These are phyloP conservation scores for Petromus typicus DNA, from an alignment of 2,113 vertebrate genomes.

Conservation along the genomic window DNA sequence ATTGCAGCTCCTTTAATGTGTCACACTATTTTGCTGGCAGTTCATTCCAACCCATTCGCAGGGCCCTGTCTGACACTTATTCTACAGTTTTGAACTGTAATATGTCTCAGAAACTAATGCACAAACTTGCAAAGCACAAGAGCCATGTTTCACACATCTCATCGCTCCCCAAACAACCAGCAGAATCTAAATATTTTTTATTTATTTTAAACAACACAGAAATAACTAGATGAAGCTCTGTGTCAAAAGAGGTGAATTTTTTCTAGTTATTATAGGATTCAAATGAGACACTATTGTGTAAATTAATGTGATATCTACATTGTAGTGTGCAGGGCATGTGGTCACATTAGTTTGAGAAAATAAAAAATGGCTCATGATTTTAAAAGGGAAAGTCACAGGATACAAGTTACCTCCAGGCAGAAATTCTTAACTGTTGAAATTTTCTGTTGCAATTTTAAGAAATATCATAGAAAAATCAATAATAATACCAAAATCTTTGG, in stretches of 20 bases:
- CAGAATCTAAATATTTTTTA: not conserved
- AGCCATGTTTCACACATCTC: not conserved
- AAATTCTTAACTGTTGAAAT: not conserved
- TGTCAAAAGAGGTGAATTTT: not conserved
- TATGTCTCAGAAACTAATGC: not conserved
- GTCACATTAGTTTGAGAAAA: not conserved
- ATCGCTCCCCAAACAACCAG: not conserved
- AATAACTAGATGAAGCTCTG: not conserved
- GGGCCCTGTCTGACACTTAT: not conserved
- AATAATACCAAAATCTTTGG: not conserved
- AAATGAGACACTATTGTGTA: conserved; percentile 4
- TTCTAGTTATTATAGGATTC: not conserved
- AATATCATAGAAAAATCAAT: not conserved
- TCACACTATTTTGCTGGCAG: no score
- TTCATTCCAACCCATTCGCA: not conserved
- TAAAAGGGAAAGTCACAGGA: not conserved
- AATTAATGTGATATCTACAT: not conserved
- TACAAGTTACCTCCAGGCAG: not conserved
- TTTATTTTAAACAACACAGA: not conserved
- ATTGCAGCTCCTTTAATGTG: no score
- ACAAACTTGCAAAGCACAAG: not conserved
- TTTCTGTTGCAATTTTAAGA: not conserved
- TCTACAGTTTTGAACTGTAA: not conserved
- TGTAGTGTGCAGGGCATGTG: not conserved
- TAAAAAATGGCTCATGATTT: not conserved